Conservation (phyloP, 2,888 invertebrate species). For the Diogma glabrata region DNA sequence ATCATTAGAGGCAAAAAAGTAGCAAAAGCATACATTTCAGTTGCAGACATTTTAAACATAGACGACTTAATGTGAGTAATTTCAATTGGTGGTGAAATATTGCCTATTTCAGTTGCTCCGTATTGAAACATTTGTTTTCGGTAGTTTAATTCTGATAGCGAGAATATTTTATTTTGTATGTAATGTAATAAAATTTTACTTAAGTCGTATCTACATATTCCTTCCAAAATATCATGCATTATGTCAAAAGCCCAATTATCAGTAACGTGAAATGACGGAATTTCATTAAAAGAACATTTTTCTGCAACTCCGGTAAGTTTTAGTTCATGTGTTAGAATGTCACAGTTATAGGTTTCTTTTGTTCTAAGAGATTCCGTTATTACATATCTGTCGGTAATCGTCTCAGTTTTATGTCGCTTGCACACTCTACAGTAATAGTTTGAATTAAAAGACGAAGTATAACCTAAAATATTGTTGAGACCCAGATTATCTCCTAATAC, state of each 20-base stretch:
- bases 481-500: conserved; percentile 1
- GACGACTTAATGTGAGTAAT: too few relatives aligned
- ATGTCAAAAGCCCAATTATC: conserved; percentile 2
- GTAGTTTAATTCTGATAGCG: neutral
- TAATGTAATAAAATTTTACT: too few relatives aligned
- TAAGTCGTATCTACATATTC: conserved; percentile 1
- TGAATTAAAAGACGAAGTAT: neutral
- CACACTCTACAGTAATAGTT: neutral
- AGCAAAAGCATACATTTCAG: too few relatives aligned
- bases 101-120: neutral
- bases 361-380: neutral
- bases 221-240: conserved; percentile 2
- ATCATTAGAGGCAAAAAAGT: too few relatives aligned
- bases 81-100: neutral
- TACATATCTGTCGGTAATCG: neutral
- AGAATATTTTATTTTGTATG: neutral
- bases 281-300: conserved; percentile 1
- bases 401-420: neutral
- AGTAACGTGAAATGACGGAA: conserved; percentile 6
- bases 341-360: neutral
- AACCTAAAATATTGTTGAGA: neutral
- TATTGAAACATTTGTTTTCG: conserved; percentile 1
- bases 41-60: too few relatives aligned
- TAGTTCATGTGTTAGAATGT: neutral
- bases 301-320: too few relatives aligned